These are phyloP conservation scores for Drosophila varians DNA, from an alignment of 1,140 invertebrate species.

Conservation along the genomic window DNA sequence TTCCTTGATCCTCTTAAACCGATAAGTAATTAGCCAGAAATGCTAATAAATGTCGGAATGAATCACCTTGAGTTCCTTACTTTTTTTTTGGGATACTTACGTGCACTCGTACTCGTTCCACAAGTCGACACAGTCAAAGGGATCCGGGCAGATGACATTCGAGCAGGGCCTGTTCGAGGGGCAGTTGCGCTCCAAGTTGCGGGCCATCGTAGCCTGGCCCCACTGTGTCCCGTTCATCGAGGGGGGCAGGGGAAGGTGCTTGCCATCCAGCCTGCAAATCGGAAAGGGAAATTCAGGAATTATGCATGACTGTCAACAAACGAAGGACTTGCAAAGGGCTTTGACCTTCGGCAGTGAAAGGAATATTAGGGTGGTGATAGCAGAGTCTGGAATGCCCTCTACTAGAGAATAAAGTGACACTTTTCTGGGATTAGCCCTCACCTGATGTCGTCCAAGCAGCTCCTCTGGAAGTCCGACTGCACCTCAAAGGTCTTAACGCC, in stretches of 20 bases:
- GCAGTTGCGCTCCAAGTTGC: constrained; percentile 85
- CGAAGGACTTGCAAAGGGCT: neutral
- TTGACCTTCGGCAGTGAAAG: neutral
- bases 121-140: constrained; percentile 88
- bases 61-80: too few relatives aligned
- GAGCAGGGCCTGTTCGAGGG: constrained; percentile 87
- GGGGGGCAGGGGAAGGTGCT: constrained; percentile 87
- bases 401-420: neutral
- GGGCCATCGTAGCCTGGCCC: constrained; percentile 86
- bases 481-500: constrained; percentile 87
- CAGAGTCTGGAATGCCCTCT: neutral
- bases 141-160: constrained; percentile 85
- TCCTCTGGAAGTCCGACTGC: constrained; percentile 86
- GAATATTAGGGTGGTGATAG: neutral
- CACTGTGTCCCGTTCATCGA: constrained; percentile 87
- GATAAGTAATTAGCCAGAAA: neutral
- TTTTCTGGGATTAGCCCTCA: constrained; percentile 28
- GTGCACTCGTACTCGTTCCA: constrained; percentile 89
- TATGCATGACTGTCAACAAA: constrained; percentile 17
- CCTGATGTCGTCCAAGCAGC: constrained; percentile 84
- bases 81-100: constrained; percentile 83
- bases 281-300: constrained; percentile 34
- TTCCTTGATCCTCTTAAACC: too few relatives aligned
- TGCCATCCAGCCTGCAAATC: constrained; percentile 85
- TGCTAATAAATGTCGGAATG: neutral